phyloP scores from a whole-genome alignment of 1,140 invertebrate species.

The Parapsyche elsis region DNA sequence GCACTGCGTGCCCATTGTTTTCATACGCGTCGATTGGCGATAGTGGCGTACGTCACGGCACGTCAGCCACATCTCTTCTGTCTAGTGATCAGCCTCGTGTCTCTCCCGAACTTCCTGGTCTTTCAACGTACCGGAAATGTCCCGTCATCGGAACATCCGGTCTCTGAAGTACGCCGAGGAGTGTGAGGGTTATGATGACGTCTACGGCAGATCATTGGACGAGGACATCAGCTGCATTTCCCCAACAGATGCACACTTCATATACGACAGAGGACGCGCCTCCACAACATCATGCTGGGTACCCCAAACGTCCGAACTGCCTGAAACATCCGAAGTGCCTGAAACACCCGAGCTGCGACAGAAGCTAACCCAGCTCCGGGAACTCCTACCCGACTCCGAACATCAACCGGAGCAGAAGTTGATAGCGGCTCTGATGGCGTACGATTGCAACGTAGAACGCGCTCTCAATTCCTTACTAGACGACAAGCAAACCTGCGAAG shows the following conservation, averaged over 20 bases:
- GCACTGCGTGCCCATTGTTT: too few relatives aligned
- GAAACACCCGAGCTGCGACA: slow-evolving; percentile 61
- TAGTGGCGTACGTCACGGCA: too few relatives aligned
- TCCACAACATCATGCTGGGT: slow-evolving; percentile 78
- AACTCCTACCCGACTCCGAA: slow-evolving; percentile 80
- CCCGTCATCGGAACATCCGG: slow-evolving; percentile 80
- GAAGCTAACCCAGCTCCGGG: slow-evolving; percentile 67
- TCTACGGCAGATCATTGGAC: slow-evolving; percentile 93
- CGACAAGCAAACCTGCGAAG: slow-evolving; percentile 58
- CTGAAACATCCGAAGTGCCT: slow-evolving; percentile 59
- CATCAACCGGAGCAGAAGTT: slow-evolving; percentile 76
- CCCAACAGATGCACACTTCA: slow-evolving; percentile 88
- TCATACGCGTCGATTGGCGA: too few relatives aligned
- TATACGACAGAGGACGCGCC: slow-evolving; percentile 83
- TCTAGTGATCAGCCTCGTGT: too few relatives aligned
- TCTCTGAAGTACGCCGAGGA: slow-evolving; percentile 84
- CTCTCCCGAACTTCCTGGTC: too few relatives aligned
- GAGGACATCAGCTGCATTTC: slow-evolving; percentile 85
- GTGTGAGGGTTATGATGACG: slow-evolving; percentile 92
- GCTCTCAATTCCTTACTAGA: slow-evolving; percentile 80
- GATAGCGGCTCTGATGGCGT: slow-evolving; percentile 72
- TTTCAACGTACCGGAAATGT: slow-evolving; percentile 67
- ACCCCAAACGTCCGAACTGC: slow-evolving; percentile 69
- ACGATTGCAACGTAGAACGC: slow-evolving; percentile 78
- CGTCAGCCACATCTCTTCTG: too few relatives aligned